A percentile compares a stretch with the other conserved stretches of the same genome.
phyloP scores from a whole-genome alignment of 2,113 vertebrate species.

The Siphamia tubifer region DNA sequence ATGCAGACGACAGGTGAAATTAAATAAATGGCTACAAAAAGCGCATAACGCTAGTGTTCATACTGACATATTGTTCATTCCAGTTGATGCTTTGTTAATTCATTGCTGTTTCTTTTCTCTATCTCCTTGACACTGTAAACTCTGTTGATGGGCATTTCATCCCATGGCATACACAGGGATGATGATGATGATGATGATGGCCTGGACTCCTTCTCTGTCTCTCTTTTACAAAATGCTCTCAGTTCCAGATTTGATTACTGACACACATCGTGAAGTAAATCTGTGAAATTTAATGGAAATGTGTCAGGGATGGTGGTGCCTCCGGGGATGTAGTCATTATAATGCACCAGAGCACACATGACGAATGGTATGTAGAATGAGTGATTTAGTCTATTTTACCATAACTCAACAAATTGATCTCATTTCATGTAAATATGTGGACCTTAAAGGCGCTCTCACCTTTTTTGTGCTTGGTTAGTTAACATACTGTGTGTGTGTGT shows the following conservation, averaged over 20 bases:
- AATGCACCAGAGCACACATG: not conserved
- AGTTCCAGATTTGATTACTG: not conserved
- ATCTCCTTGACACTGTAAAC: not conserved
- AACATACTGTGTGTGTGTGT: too few relatives aligned
- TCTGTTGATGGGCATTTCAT: not conserved
- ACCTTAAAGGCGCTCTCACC: not conserved
- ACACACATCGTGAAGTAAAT: not conserved
- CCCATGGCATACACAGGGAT: not conserved
- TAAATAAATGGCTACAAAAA: too few relatives aligned
- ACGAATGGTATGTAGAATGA: not conserved
- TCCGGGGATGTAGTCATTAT: not conserved
- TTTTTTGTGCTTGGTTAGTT: too few relatives aligned
- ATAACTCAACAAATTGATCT: constrained; percentile 1
- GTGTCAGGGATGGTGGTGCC: not conserved
- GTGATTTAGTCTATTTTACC: constrained; percentile 5
- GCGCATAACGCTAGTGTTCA: too few relatives aligned
- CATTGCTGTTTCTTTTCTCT: not conserved
- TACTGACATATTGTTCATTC: too few relatives aligned
- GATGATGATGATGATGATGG: too few relatives aligned
- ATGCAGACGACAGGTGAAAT: too few relatives aligned
- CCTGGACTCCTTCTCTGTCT: not conserved
- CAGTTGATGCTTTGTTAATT: not conserved
- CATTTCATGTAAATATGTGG: constrained; percentile 18
- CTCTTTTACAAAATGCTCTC: not conserved
- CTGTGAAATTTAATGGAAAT: constrained; percentile 3